These are phyloP conservation scores for Syngnathus typhle DNA, from an alignment of 2,113 vertebrate genomes.

Conservation along the genomic window DNA sequence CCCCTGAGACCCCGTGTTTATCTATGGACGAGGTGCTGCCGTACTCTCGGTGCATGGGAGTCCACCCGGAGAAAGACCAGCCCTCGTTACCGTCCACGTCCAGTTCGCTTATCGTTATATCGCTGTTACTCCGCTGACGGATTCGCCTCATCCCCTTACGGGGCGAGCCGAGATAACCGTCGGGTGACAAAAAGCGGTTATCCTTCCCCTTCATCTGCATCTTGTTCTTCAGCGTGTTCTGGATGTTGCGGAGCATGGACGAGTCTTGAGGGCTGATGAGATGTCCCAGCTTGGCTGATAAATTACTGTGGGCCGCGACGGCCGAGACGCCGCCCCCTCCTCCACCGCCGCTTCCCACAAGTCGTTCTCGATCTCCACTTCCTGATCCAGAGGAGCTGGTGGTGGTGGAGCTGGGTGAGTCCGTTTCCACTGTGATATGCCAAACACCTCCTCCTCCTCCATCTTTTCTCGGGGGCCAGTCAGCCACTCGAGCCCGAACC, in stretches of 20 bases:
- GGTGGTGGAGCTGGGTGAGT: slow-evolving; percentile 77
- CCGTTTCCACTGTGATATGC: slow-evolving; percentile 76
- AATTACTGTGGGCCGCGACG: slow-evolving; percentile 67
- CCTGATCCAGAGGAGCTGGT: slow-evolving; percentile 64
- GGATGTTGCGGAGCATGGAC: slow-evolving; percentile 95
- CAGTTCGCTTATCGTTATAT: slow-evolving; percentile 96
- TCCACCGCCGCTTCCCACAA: slow-evolving; percentile 33
- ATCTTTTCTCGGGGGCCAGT: slow-evolving; percentile 97
- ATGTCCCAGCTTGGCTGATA: slow-evolving; percentile 83
- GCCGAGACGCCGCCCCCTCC: slow-evolving; percentile 42
- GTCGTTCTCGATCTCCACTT: slow-evolving; percentile 63
- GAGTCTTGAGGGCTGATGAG: slow-evolving; percentile 90
- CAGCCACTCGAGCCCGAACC: slow-evolving; percentile 92
- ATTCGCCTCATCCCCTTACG: slow-evolving; percentile 93
- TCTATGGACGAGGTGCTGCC: slow-evolving; percentile 98
- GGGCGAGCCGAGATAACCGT: slow-evolving; percentile 90
- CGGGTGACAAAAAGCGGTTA: slow-evolving; percentile 91
- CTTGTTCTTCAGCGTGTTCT: slow-evolving; percentile 92
- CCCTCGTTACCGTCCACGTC: slow-evolving; percentile 94
- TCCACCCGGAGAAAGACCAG: slow-evolving; percentile 90
- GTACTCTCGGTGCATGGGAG: slow-evolving; percentile 93
- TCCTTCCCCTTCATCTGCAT: slow-evolving; percentile 85
- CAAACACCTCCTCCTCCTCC: slow-evolving; percentile 70
- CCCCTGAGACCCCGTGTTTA: slow-evolving; percentile 92
- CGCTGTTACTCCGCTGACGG: slow-evolving; percentile 95